Base-by-base conservation (phyloP, 2,888 invertebrate genomes). In the Crossocerus cetratus region DNA sequence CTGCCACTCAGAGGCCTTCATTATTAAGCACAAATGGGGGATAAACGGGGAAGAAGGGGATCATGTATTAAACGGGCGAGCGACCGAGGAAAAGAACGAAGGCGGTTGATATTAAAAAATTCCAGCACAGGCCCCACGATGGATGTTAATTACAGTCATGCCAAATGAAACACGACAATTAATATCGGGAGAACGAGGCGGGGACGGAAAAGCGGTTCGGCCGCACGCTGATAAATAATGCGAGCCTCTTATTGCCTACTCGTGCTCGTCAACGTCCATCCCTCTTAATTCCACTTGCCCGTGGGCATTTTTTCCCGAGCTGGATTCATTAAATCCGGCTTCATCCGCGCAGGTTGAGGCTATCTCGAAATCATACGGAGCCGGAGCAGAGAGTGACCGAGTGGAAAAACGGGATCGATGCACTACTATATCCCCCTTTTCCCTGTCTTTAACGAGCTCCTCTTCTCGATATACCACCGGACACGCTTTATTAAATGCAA, bases 251-350 rank as follows among this genome's bases (percentile, higher is more conserved):
- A 74, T 79, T 72, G 65, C 80, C 71, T 62, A 22, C 45, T 72
- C 69, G 55, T 59, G 14, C 45, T 56, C 59, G 65, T 60, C 67
- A 66, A 60, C 69, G 62, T 74, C 56, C 58, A 62, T 80, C 69
- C 63, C 64, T 77, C 66, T 70, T 66, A 69, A 74, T 80, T 62
- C 58, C 22, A 14, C 16, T 32, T 21, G 54, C 16, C 23, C 57
- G 61, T 16, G 20, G 20, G 22, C 13, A 42, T 53, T 58, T 71
- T 67, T 73, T 68, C 59, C 44, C 56, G 42, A 59, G 43, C 20
- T n/a, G 57, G 65, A 64, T 76, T 71, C 78, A 79, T 79, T 78
- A 79, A 76, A 45, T 45, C 63, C 59, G 65, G 62, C 49, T 60
- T 23, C 72, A 45, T 23, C 61, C 64, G 45, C 64, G 45, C 55